Evolutionary conservation across 2,797 vertebrate species (phyloP).

Genomic region (Nyctalus aviator): DNA sequence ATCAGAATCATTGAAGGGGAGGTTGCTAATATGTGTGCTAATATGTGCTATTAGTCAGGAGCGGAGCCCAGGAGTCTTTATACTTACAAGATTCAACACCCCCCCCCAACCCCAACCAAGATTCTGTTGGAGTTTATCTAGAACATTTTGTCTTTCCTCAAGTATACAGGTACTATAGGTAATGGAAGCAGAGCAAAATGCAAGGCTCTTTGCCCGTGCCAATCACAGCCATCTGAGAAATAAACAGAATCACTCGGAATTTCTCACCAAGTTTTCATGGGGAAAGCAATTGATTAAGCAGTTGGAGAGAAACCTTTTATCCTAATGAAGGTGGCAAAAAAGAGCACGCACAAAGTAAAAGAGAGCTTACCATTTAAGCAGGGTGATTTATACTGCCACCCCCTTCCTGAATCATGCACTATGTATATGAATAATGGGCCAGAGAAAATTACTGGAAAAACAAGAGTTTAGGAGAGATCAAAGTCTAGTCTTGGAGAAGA

Average conservation of each 20-base stretch:
- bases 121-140: background rate
- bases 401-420: background rate
- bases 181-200: background rate
- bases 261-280: slow-evolving; percentile 10
- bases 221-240: slow-evolving; percentile 33
- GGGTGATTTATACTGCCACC: background rate
- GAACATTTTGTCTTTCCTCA: background rate
- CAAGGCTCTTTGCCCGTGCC: background rate
- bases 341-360: slow-evolving; percentile 25
- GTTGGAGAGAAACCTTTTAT: slow-evolving; percentile 36
- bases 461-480: background rate
- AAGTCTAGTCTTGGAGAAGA: background rate
- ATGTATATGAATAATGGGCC: background rate
- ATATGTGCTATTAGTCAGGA: background rate
- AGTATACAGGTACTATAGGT: background rate
- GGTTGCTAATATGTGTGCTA: background rate
- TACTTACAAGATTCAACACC: background rate
- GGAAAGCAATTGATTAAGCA: slow-evolving; percentile 26
- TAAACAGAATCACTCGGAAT: background rate
- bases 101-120: too few species aligned
- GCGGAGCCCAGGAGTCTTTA: background rate
- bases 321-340: background rate
- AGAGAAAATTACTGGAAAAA: slow-evolving; percentile 29
- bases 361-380: background rate
- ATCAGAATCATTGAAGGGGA: background rate